Percentiles rank a stretch among this genome's conserved stretches.
phyloP scores from a whole-genome alignment of 2,797 vertebrate genomes.

The Smutsia gigantea region DNA sequence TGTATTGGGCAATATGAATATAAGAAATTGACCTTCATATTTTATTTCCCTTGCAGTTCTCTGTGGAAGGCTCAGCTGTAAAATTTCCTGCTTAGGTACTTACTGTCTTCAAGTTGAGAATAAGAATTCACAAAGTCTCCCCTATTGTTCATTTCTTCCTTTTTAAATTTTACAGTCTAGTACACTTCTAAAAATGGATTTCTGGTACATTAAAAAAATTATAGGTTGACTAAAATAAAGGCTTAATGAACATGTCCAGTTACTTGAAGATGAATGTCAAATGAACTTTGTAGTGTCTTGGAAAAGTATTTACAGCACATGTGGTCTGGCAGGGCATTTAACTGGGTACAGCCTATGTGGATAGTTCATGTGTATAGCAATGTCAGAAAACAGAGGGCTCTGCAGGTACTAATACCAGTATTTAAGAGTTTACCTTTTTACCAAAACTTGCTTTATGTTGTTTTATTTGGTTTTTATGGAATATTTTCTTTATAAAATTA shows the following conservation, averaged over 20 bases:
- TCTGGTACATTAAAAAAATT: neutral
- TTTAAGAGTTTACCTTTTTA: neutral
- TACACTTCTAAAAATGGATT: neutral
- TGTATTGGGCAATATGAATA: neutral
- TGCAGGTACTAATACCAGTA: too few species aligned
- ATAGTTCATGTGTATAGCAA: neutral
- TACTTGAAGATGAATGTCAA: neutral
- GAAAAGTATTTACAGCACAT: neutral
- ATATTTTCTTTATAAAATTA: neutral
- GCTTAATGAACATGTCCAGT: neutral
- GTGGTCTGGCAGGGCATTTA: neutral
- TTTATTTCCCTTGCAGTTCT: neutral
- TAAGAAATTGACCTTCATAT: neutral
- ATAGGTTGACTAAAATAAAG: conserved; percentile 4
- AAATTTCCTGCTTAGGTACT: neutral
- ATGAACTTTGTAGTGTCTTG: neutral
- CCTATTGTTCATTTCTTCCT: neutral
- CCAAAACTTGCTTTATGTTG: neutral
- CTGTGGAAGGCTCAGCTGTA: neutral
- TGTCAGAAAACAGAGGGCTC: neutral
- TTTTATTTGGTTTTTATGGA: neutral
- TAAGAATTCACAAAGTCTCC: neutral
- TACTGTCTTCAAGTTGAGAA: neutral
- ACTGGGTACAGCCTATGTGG: neutral
- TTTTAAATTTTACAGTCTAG: neutral